A percentile compares a stretch with the other conserved stretches of the same genome.
Evolutionary conservation across 1,140 invertebrate species (phyloP).

Genomic region (Bathynomus jamesi): DNA sequence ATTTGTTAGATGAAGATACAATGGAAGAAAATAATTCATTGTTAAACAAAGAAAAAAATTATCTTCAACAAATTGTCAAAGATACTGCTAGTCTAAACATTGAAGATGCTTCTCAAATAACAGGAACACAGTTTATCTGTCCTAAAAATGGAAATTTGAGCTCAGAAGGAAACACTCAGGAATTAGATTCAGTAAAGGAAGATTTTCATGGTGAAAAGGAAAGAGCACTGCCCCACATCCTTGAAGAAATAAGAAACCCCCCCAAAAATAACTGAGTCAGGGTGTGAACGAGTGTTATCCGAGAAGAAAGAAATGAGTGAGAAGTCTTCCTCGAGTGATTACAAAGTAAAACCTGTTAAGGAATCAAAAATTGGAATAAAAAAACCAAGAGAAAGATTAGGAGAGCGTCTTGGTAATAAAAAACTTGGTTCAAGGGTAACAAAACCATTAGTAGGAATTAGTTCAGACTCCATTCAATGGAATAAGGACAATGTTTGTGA

Average conservation of each 20-base stretch:
- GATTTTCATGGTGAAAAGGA: neutral
- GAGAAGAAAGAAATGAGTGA: neutral
- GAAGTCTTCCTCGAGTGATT: neutral
- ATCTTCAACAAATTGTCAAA: neutral
- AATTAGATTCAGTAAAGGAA: neutral
- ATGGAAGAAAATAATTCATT: no score
- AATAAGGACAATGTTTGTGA: neutral
- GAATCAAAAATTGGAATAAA: slow-evolving; percentile 31
- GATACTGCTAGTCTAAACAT: neutral
- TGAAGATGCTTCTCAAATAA: neutral
- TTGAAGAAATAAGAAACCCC: neutral
- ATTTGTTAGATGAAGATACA: no score
- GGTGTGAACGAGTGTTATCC: no score
- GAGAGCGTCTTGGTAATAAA: slow-evolving; percentile 25
- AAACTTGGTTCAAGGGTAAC: slow-evolving; percentile 24
- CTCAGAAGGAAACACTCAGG: neutral
- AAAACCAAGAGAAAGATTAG: slow-evolving; percentile 33
- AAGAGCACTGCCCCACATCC: neutral
- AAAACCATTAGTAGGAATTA: slow-evolving; percentile 18
- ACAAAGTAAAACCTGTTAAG: slow-evolving; percentile 9
- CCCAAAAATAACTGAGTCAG: neutral
- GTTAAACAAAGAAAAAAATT: neutral
- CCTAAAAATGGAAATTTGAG: neutral
- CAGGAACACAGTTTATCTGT: no score
- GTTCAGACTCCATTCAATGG: slow-evolving; percentile 11